Percentiles rank a stretch among this genome's conserved stretches.
Evolutionary conservation across 2,888 invertebrate species (phyloP).

Genomic region (Leptura quadrifasciata): DNA sequence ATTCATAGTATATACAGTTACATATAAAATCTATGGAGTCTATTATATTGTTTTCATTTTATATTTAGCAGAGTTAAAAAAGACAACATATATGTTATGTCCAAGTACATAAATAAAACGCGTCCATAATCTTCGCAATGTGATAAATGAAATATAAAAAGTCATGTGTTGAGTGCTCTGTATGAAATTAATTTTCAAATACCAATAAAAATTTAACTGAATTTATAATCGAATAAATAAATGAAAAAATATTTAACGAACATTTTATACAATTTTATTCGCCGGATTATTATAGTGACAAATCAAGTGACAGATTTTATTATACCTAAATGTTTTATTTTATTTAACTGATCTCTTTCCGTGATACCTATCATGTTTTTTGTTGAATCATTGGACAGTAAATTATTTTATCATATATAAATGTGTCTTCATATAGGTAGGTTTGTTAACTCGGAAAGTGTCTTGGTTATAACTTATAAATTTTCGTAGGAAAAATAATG

Average conservation of each 20-base stretch:
- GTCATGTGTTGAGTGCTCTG: neutral
- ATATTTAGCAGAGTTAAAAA: too few species aligned
- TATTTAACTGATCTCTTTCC: neutral
- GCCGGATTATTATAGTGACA: constrained; percentile 15
- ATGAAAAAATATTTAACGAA: constrained; percentile 22
- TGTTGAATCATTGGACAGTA: constrained; percentile 46
- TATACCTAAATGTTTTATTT: constrained; percentile 13
- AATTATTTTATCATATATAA: constrained; percentile 46
- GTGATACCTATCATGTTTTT: constrained; percentile 37
- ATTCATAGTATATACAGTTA: too few species aligned
- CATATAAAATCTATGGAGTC: too few species aligned
- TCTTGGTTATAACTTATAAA: neutral
- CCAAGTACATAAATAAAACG: too few species aligned
- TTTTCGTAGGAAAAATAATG: neutral
- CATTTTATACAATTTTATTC: constrained; percentile 15
- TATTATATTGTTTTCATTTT: too few species aligned
- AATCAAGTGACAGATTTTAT: constrained; percentile 34
- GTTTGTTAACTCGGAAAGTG: too few species aligned
- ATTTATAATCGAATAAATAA: constrained; percentile 36
- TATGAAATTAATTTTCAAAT: constrained; percentile 63
- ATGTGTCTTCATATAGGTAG: constrained; percentile 24
- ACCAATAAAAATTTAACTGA: constrained; percentile 58
- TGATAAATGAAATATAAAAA: too few species aligned
- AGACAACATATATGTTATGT: too few species aligned
- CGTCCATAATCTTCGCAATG: too few species aligned